Evolutionary conservation across 2,797 vertebrate genomes (phyloP).

Genomic region (Sebastes matsubarae): DNA sequence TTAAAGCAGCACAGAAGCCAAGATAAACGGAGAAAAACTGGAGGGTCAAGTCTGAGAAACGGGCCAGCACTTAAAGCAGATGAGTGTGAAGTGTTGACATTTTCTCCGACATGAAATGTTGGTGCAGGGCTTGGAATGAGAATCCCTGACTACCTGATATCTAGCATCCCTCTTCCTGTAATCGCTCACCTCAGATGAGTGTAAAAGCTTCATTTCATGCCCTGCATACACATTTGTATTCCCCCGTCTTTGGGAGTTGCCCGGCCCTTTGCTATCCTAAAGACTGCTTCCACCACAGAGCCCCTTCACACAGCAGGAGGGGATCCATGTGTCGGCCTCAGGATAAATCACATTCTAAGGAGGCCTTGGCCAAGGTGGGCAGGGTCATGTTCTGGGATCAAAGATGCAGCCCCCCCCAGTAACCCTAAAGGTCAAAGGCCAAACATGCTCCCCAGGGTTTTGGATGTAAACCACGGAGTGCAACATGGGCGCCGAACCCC

Average conservation of each 20-base stretch:
- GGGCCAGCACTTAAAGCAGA: not conserved
- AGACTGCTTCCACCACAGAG: constrained; percentile 1
- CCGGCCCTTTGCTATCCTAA: not conserved
- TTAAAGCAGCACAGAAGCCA: constrained; percentile 13
- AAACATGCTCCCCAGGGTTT: constrained; percentile 29
- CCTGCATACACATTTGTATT: not conserved
- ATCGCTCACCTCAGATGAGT: constrained; percentile 12
- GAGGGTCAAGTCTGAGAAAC: not conserved
- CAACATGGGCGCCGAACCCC: not conserved
- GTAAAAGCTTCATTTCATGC: constrained; percentile 8
- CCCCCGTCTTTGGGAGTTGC: not conserved
- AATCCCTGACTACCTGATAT: not conserved
- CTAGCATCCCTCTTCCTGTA: not conserved
- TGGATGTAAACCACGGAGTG: constrained; percentile 16
- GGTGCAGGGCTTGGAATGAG: not conserved
- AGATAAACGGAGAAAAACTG: not conserved
- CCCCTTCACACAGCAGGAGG: constrained; percentile 26
- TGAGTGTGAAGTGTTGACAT: not conserved
- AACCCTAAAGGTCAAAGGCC: constrained; percentile 54
- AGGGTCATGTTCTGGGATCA: constrained; percentile 54
- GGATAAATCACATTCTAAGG: constrained; percentile 54
- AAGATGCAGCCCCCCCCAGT: constrained; percentile 19
- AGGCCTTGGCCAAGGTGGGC: constrained; percentile 17
- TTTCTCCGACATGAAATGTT: not conserved
- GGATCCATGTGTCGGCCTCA: constrained; percentile 21